Base-by-base conservation (phyloP, 2,888 invertebrate species). In the Exocentrus adspersus region DNA sequence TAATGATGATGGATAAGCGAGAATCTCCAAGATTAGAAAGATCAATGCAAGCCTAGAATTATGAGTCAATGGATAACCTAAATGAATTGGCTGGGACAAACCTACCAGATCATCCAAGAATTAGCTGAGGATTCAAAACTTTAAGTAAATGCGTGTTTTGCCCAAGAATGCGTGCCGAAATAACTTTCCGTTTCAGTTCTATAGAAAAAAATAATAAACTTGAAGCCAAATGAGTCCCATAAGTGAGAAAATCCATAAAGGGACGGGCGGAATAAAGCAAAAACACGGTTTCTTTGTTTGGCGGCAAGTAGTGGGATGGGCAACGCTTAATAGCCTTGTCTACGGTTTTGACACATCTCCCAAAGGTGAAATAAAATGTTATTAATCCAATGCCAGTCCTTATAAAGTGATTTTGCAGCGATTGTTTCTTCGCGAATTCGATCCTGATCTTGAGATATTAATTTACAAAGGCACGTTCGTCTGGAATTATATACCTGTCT, bases 401-500 rank as follows among this genome's bases (percentile, higher is more conserved):
- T 53, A 53, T 53, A 53, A 53, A 53, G 53, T 37, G 53, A 53
- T 53, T 53, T 42, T 53, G 53, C 54, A 17, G 54, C 43, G 54
- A 54, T 54, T 43, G 43, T 30, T 43, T 43, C 54, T 17, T 43
- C 43, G 43, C 21, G 54, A 54, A 54, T 54, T 54, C 42, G 54
- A 54, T 43, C 28, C 43, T 28, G 43, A 54, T 43, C 43, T 54
- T 51, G 56, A 30, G 57, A 58, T 56, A 57, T 62, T 62, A 62
- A 62, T 57, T 62, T 62, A 56, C 62, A 51, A 30, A 37, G 37
- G 57, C 57, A 62, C 57, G 62, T 62, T 51, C 48, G 50, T 28
- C n/a, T 48, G 48, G 37, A 58, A 32, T 50, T 58, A 43, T 24
- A 21, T 54, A 43, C 43, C 43, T 54, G 54, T 54, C 54, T 19